A percentile compares a stretch with the other conserved stretches of the same genome.
Evolutionary conservation across 2,888 invertebrate species (phyloP).

Genomic region (Scaptomyza reducta): DNA sequence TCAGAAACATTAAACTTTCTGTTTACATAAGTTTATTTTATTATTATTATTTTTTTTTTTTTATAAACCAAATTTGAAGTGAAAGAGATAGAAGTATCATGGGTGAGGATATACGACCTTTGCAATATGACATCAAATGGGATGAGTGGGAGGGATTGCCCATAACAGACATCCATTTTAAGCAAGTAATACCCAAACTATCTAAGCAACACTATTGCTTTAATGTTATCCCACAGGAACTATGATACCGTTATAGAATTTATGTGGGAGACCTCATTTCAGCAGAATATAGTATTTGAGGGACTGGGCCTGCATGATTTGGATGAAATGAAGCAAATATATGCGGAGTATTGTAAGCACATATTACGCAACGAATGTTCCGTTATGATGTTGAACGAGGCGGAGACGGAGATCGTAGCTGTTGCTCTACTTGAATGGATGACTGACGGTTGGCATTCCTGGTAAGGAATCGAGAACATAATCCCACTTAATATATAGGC

Average conservation of each 20-base stretch:
- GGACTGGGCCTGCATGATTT: constrained; percentile 46
- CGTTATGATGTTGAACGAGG: constrained; percentile 57
- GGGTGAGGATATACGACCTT: constrained; percentile 45
- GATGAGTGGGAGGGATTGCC: constrained; percentile 49
- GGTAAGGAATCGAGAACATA: constrained; percentile 26
- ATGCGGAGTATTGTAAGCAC: constrained; percentile 51
- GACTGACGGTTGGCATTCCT: constrained; percentile 72
- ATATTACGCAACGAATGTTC: constrained; percentile 66
- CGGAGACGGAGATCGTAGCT: constrained; percentile 52
- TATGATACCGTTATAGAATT: constrained; percentile 58
- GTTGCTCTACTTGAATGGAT: constrained; percentile 67
- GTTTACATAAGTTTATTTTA: neutral
- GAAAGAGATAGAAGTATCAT: constrained; percentile 20
- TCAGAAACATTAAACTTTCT: neutral
- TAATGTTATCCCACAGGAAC: constrained; percentile 33
- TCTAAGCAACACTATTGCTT: neutral
- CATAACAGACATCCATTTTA: constrained; percentile 65
- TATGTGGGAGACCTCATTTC: constrained; percentile 60
- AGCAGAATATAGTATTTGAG: constrained; percentile 44
- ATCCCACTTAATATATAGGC: neutral
- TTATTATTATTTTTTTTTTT: too few relatives aligned
- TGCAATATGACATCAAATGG: constrained; percentile 60
- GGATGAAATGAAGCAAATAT: constrained; percentile 46
- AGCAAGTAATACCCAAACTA: constrained; percentile 34
- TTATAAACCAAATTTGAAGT: constrained; percentile 22